phyloP scores from a whole-genome alignment of 2,113 vertebrate genomes.

The Caranx melampygus region DNA sequence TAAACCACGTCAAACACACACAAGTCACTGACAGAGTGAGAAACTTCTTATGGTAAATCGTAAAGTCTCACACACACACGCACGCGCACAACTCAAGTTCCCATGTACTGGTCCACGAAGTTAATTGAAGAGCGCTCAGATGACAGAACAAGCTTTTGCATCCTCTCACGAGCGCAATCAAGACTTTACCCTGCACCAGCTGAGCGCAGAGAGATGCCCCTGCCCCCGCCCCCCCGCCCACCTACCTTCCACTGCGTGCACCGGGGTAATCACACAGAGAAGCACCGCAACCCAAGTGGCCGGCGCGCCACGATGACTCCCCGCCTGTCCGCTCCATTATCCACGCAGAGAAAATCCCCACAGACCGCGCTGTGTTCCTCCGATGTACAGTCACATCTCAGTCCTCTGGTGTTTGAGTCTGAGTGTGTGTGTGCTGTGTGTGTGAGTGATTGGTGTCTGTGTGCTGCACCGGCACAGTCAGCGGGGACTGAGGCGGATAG shows the following conservation, averaged over 20 bases:
- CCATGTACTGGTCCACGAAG: not conserved
- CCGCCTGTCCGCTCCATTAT: slow-evolving; percentile 59
- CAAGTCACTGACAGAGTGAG: not conserved
- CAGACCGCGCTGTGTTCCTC: slow-evolving; percentile 65
- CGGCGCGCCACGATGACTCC: slow-evolving; percentile 42
- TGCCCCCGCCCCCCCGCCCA: slow-evolving; percentile 24
- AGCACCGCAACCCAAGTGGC: slow-evolving; percentile 67
- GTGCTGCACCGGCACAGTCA: slow-evolving; percentile 47
- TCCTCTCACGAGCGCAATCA: not conserved
- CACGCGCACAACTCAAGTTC: not conserved
- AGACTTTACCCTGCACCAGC: slow-evolving; percentile 20
- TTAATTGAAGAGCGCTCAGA: not conserved
- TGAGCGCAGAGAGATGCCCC: not conserved
- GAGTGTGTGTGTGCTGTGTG: not conserved
- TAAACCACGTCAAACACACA: slow-evolving; percentile 1
- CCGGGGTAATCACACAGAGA: slow-evolving; percentile 65
- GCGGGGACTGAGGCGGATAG: slow-evolving; percentile 43
- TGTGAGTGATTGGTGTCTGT: not conserved
- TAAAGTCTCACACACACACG: not conserved
- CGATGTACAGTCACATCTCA: slow-evolving; percentile 70
- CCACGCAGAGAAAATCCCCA: slow-evolving; percentile 59
- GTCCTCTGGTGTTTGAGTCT: slow-evolving; percentile 9
- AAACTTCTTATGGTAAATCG: not conserved
- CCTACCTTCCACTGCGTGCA: slow-evolving; percentile 82
- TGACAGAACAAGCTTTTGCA: slow-evolving; percentile 5